A percentile compares a stretch with the other conserved stretches of the same genome.
phyloP scores from a whole-genome alignment of 2,113 vertebrate species.

The Formicarius rufipectus region DNA sequence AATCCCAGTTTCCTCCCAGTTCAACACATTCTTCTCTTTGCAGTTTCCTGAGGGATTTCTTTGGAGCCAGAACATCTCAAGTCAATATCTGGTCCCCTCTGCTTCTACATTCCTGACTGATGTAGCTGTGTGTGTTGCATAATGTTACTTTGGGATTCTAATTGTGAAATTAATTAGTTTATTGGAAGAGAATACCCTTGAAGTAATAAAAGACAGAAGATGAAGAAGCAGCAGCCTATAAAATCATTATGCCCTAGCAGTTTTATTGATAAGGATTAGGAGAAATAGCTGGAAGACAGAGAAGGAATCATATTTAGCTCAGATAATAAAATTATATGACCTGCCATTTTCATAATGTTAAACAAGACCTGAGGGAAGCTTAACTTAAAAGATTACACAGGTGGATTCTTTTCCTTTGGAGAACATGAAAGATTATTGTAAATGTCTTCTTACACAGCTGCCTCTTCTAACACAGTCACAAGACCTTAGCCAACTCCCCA shows the following conservation, averaged over 20 bases:
- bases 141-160: neutral
- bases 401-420: constrained; percentile 44
- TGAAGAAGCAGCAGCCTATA: constrained; percentile 5
- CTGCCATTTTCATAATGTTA: constrained; percentile 61
- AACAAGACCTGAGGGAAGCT: constrained; percentile 56
- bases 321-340: constrained; percentile 60
- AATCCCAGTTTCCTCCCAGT: neutral
- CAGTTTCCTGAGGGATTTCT: neutral
- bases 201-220: constrained; percentile 29
- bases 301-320: constrained; percentile 55
- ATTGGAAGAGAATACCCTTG: neutral
- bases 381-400: constrained; percentile 53
- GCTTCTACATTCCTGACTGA: neutral
- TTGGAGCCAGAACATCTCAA: neutral
- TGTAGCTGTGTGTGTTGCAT: neutral
- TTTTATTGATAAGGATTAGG: constrained; percentile 57
- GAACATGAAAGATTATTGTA: constrained; percentile 51
- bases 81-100: neutral
- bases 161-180: constrained; percentile 29
- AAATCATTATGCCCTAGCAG: constrained; percentile 15
- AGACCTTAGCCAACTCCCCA: neutral
- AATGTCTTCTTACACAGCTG: neutral
- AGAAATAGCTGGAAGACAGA: constrained; percentile 56
- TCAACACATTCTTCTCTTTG: neutral
- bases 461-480: constrained; percentile 22